Conservation (phyloP, 2,888 invertebrate species). For the Agonopterix arenella region DNA sequence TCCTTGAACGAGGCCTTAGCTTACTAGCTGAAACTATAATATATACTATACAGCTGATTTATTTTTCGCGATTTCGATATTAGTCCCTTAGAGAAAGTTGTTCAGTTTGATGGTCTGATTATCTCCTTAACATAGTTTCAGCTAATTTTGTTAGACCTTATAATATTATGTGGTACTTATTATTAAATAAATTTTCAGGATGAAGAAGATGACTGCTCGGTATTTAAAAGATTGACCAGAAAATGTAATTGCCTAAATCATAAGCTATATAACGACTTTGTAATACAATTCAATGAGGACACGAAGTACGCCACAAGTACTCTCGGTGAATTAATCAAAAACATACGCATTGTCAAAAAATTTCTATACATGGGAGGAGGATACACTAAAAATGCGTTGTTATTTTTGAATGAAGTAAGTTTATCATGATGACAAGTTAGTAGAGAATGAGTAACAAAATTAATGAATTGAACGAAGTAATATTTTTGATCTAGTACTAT, state of each 20-base stretch:
- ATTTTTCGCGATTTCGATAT: no score
- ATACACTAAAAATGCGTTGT: conserved; percentile 50
- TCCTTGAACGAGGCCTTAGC: no score
- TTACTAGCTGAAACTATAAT: no score
- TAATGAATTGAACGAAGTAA: no score
- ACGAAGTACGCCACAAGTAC: conserved; percentile 44
- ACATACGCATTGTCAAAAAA: conserved; percentile 55
- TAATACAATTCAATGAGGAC: conserved; percentile 60
- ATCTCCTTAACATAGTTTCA: no score
- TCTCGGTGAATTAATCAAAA: conserved; percentile 61
- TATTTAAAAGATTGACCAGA: conserved; percentile 54
- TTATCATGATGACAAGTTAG: background rate
- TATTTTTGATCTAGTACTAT: no score
- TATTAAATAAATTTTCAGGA: background rate
- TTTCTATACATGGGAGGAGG: conserved; percentile 57
- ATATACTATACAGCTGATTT: no score
- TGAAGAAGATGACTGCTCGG: conserved; percentile 53
- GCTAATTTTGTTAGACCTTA: no score
- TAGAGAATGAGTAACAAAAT: no score
- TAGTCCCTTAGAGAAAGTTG: no score
- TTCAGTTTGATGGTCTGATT: no score
- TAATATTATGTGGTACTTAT: no score
- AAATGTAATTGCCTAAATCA: conserved; percentile 58
- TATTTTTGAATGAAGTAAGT: conserved; percentile 56
- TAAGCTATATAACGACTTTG: conserved; percentile 51